phyloP scores from a whole-genome alignment of 2,113 vertebrate genomes.

The Corythaeola cristata region DNA sequence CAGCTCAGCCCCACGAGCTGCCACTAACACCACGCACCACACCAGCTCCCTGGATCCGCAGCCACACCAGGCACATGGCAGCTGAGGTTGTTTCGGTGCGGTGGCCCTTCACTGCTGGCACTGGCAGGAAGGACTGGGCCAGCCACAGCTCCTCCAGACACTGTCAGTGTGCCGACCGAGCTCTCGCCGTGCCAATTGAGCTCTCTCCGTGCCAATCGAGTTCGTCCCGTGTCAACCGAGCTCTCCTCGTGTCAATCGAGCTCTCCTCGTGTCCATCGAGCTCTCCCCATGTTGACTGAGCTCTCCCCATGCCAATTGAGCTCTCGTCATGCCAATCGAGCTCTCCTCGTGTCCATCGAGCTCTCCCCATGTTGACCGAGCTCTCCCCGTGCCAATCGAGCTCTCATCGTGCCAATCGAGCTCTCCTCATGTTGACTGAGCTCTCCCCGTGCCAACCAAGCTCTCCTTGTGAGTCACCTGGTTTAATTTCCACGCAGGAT shows the following conservation, averaged over 20 bases:
- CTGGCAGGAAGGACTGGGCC: background rate
- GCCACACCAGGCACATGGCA: background rate
- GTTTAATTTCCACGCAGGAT: background rate
- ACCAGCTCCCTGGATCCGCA: background rate
- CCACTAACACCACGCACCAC: background rate
- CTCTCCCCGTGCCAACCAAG: background rate
- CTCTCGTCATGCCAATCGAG: background rate
- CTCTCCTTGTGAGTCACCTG: background rate
- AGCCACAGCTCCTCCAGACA: background rate
- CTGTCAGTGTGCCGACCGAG: accelerated
- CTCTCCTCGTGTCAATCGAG: background rate
- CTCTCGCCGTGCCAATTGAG: background rate
- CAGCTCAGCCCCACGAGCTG: background rate
- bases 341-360: background rate
- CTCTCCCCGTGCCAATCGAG: background rate
- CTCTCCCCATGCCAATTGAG: background rate
- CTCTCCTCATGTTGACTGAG: background rate
- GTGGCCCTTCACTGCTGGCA: background rate
- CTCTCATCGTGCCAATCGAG: background rate
- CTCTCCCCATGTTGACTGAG: background rate
- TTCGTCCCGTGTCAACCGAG: background rate
- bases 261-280: accelerated
- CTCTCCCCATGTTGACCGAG: background rate
- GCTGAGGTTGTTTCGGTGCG: background rate
- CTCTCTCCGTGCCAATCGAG: background rate